Evolutionary conservation across 2,888 invertebrate species (phyloP), one percentile per base, ranked within the genome.

Genomic region (Pristionchus fissidentatus): DNA sequence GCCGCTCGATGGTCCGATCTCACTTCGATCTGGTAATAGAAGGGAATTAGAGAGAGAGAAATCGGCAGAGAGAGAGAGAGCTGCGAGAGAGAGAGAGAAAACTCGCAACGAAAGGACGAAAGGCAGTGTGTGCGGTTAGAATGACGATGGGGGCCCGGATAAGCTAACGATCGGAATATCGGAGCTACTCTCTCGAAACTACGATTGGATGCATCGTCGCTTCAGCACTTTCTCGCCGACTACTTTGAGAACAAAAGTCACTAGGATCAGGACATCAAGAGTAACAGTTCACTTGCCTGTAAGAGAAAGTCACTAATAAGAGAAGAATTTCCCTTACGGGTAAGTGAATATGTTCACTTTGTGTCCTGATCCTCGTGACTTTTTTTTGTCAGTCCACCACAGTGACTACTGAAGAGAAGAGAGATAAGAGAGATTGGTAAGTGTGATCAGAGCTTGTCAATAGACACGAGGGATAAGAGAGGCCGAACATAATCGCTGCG

Each of bases 21-120:
- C 75, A 49, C 75, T 77, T 49, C 75, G 75, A 77, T 77, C 75
- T 77, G 49, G 22, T 32, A 77, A 70, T 38, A 41, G 41, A 49
- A 77, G 49, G n/a, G 73, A 77, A 49, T 77, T 77, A 46, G 75
- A 49, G 38, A 70, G 10, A 41, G 70, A 70, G 41, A 38, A 38
- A 41, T 38, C n/a, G 70, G 19, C 75, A 43, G 43, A 41, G 41
- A n/a, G n/a, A n/a, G n/a, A n/a, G n/a, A n/a, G n/a, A n/a, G 62
- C 10, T 29, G 35, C 22, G 15, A 13, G 32, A 79, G 35, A 32
- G 57, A 79, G 79, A 60, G 60, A 15, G 60, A 15, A 26, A 8
- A 60, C 26, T n/a, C n/a, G n/a, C n/a, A 26, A 57, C 57, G 38
- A 79, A 41, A 52, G 79, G 41, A 79, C 41, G 57, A 52, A 22